A percentile compares a stretch with the other conserved stretches of the same genome.
These are phyloP conservation scores for Abramis brama DNA, from an alignment of 2,113 vertebrate genomes.

Conservation along the genomic window DNA sequence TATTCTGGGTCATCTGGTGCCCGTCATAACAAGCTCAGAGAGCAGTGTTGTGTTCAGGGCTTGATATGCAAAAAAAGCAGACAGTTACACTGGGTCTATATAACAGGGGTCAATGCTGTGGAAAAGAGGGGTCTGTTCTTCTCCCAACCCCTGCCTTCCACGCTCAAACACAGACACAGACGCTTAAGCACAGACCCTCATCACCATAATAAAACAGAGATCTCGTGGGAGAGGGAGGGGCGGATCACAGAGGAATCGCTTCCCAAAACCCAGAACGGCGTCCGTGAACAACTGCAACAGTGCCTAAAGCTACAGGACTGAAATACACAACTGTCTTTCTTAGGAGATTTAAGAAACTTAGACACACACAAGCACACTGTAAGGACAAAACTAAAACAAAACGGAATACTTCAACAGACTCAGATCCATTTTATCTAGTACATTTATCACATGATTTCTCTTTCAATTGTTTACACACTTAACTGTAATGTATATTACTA, in stretches of 20 bases:
- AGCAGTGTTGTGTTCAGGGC: neutral
- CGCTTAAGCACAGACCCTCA: constrained; percentile 42
- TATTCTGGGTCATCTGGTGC: constrained; percentile 12
- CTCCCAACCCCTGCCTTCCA: constrained; percentile 28
- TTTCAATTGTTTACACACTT: neutral
- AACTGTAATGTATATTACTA: neutral
- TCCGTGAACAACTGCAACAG: neutral
- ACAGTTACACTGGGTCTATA: constrained; percentile 19
- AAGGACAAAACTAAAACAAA: neutral
- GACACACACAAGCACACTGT: neutral
- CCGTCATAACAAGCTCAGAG: constrained; percentile 1
- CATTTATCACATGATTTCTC: neutral
- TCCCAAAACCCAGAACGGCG: neutral
- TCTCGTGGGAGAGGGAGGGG: constrained; percentile 51
- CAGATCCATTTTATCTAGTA: neutral
- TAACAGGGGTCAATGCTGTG: constrained; percentile 38
- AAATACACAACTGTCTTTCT: neutral
- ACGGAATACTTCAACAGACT: neutral
- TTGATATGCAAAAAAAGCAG: constrained; percentile 13
- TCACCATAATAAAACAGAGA: constrained; percentile 53
- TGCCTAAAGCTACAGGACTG: neutral
- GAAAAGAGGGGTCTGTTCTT: constrained; percentile 3
- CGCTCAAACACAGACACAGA: constrained; percentile 2
- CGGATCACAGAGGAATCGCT: constrained; percentile 40
- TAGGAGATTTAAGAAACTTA: neutral